Evolutionary conservation across 2,113 vertebrate genomes (phyloP).

Genomic region (Lophotis ruficrista): DNA sequence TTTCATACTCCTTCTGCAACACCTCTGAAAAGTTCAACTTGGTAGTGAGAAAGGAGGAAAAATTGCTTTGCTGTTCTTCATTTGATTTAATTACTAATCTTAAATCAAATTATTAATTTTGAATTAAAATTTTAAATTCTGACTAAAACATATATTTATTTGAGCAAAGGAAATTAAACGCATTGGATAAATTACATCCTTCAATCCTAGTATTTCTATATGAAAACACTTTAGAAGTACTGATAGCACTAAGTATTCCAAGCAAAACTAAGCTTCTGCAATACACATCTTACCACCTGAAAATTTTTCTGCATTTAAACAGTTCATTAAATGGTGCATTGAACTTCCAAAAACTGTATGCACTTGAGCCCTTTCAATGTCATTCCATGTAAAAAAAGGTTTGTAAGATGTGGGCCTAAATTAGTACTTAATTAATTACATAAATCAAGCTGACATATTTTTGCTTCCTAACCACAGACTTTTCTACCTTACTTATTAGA

Average conservation of each 20-base stretch:
- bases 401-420: background rate
- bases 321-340: background rate
- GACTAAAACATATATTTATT: background rate
- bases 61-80: background rate
- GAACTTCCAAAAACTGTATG: background rate
- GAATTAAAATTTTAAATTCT: background rate
- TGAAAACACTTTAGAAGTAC: background rate
- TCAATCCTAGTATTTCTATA: background rate
- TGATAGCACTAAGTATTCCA: background rate
- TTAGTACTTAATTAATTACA: background rate
- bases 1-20: background rate
- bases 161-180: background rate
- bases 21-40: background rate
- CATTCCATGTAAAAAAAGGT: background rate
- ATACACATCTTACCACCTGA: background rate
- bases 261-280: background rate
- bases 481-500: background rate
- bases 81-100: background rate
- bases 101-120: background rate
- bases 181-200: background rate
- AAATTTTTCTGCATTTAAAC: background rate
- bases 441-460: background rate
- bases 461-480: background rate
- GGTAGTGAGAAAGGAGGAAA: background rate
- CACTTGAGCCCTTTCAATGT: background rate